phyloP scores from a whole-genome alignment of 2,113 vertebrate genomes.

The Erythrocercus mccallii region DNA sequence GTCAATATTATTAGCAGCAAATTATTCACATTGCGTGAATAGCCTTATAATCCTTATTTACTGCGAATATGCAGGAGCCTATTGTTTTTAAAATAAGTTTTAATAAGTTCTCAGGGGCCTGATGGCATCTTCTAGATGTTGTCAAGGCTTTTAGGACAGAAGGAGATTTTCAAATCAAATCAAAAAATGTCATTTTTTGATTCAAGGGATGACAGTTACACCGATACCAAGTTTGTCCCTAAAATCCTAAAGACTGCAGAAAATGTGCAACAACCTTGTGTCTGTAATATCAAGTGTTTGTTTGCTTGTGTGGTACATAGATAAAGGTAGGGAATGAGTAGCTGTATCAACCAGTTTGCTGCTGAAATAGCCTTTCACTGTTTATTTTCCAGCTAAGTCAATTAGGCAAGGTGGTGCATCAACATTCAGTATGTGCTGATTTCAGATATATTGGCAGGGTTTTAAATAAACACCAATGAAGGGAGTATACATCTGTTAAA shows the following conservation, averaged over 20 bases:
- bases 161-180: no score
- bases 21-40: constrained; percentile 55
- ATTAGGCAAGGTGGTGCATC: constrained; percentile 55
- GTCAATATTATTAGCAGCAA: constrained; percentile 63
- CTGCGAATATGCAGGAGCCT: not conserved
- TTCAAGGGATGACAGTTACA: not conserved
- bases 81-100: constrained; percentile 6
- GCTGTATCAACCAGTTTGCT: constrained; percentile 54
- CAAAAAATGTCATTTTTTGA: not conserved
- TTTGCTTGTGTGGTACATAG: constrained; percentile 44
- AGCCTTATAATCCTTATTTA: constrained; percentile 23
- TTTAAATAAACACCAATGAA: constrained; percentile 26
- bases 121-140: not conserved
- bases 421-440: constrained; percentile 7
- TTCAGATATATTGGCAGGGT: constrained; percentile 36
- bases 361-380: constrained; percentile 47
- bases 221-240: not conserved
- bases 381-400: constrained; percentile 69
- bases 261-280: constrained; percentile 30
- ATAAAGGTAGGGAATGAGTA: constrained; percentile 66
- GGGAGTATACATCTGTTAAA: constrained; percentile 14
- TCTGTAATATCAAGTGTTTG: not conserved
- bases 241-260: not conserved
- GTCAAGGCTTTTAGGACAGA: not conserved
- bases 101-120: not conserved